Percentiles rank a stretch among this genome's conserved stretches.
Conservation (phyloP, 64 coral and sea anemone genomes). For the Montipora efflorescens region DNA sequence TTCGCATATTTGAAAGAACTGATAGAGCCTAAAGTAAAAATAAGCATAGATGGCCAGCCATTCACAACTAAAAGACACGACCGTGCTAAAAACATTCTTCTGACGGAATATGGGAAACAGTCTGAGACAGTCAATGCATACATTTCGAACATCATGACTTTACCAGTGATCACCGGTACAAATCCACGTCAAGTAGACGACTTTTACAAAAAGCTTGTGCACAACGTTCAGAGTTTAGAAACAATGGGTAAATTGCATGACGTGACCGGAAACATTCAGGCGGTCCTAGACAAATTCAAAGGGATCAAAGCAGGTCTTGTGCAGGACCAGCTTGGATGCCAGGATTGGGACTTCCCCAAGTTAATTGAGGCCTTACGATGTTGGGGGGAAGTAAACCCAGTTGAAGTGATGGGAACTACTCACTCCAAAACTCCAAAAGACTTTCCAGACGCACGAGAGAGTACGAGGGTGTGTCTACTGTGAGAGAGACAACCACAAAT, state of each 20-base stretch:
- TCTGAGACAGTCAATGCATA: conserved; percentile 58
- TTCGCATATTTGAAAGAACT: conserved; percentile 54
- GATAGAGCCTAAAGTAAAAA: conserved; percentile 46
- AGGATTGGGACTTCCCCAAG: conserved; percentile 30
- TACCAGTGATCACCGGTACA: conserved; percentile 29
- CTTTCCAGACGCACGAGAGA: not conserved
- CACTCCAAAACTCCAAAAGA: not conserved
- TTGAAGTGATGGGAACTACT: not conserved
- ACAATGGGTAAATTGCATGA: conserved; percentile 54
- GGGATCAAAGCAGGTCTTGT: conserved; percentile 32
- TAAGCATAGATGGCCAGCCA: conserved; percentile 31
- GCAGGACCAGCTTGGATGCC: conserved; percentile 7
- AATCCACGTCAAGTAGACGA: conserved; percentile 10
- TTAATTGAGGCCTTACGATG: conserved; percentile 54
- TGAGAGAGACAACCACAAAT: conserved; percentile 14
- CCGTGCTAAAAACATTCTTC: conserved; percentile 61
- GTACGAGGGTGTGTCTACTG: not conserved
- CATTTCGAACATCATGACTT: conserved; percentile 15
- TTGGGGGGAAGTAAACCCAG: conserved; percentile 47
- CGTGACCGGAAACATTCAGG: conserved; percentile 38
- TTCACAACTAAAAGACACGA: conserved; percentile 50
- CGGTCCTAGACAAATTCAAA: conserved; percentile 50
- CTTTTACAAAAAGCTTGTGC: conserved; percentile 54
- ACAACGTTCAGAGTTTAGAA: conserved; percentile 40
- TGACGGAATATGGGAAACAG: conserved; percentile 48